These are phyloP conservation scores for Drosophila seguyi DNA, from an alignment of 1,140 invertebrate species.

Conservation along the genomic window DNA sequence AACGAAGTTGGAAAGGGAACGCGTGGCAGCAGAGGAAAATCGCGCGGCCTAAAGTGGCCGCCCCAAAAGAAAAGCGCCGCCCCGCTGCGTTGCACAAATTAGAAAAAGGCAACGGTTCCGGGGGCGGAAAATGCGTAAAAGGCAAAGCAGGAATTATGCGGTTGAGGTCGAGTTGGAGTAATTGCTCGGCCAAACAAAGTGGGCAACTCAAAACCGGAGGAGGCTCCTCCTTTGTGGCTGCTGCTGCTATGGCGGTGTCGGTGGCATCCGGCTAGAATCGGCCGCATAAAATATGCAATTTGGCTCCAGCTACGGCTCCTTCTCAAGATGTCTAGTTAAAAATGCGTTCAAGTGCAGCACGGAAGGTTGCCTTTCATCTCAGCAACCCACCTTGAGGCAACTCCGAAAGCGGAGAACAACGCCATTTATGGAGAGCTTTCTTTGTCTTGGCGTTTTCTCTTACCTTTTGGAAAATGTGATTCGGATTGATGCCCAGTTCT, in stretches of 20 bases:
- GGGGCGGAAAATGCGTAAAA: conserved; percentile 56
- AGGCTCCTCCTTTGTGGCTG: conserved; percentile 30
- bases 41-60: conserved; percentile 67
- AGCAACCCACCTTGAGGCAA: background rate
- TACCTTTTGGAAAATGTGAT: conserved; percentile 85
- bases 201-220: conserved; percentile 37
- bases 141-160: conserved; percentile 45
- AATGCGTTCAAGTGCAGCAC: conserved; percentile 39
- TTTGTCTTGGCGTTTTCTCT: conserved; percentile 26
- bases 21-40: conserved; percentile 16
- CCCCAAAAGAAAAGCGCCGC: conserved; percentile 17
- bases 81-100: conserved; percentile 65
- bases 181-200: conserved; percentile 67
- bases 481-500: conserved; percentile 84
- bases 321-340: conserved; percentile 35
- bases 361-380: background rate
- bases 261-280: conserved; percentile 27
- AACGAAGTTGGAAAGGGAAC: conserved; percentile 42
- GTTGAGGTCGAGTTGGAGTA: conserved; percentile 38
- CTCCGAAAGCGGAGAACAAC: conserved; percentile 15
- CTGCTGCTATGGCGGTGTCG: conserved; percentile 6
- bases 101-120: conserved; percentile 55
- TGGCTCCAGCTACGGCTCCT: conserved; percentile 3
- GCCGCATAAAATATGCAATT: conserved; percentile 65
- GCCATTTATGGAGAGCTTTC: conserved; percentile 13